These are phyloP conservation scores for Trichogramma dendrolimi DNA, from an alignment of 2,888 invertebrate species.

Conservation along the genomic window DNA sequence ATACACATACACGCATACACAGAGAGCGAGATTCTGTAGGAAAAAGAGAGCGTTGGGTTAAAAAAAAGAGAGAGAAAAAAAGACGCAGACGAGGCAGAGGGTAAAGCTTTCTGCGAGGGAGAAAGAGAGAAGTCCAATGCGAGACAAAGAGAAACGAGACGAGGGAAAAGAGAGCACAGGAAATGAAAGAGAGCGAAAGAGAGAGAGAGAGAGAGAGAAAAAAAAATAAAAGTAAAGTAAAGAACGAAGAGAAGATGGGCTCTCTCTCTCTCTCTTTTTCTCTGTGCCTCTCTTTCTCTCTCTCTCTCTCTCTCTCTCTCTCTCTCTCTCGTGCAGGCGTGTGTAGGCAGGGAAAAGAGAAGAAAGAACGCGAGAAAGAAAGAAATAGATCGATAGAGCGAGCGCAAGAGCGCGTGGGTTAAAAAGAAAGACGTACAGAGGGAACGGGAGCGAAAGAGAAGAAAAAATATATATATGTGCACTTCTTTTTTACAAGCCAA, in stretches of 20 bases:
- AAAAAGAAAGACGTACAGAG: too few relatives aligned
- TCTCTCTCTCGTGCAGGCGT: neutral
- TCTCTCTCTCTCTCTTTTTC: conserved; percentile 3
- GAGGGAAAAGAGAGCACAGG: conserved; percentile 22
- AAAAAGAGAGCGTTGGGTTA: conserved; percentile 18
- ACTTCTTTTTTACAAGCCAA: too few relatives aligned
- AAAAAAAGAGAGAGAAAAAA: neutral
- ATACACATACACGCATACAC: conserved; percentile 21
- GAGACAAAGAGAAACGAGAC: conserved; percentile 24
- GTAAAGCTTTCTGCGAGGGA: neutral
- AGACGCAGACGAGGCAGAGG: conserved; percentile 2
- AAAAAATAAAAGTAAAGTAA: neutral
- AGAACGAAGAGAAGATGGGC: conserved; percentile 9
- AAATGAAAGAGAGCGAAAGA: conserved; percentile 19
- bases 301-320: conserved; percentile 1
- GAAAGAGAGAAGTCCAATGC: conserved; percentile 19
- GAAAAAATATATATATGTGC: too few relatives aligned
- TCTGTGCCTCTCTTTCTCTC: conserved; percentile 20
- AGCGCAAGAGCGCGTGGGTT: too few relatives aligned
- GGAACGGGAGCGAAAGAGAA: too few relatives aligned
- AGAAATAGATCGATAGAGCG: too few relatives aligned
- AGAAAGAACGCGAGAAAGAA: neutral
- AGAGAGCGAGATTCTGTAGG: conserved; percentile 7
- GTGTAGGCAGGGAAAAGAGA: neutral
- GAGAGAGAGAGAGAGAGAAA: conserved; percentile 4